Base-by-base conservation (phyloP, 2,113 vertebrate species). In the Lucifuga dentata region DNA sequence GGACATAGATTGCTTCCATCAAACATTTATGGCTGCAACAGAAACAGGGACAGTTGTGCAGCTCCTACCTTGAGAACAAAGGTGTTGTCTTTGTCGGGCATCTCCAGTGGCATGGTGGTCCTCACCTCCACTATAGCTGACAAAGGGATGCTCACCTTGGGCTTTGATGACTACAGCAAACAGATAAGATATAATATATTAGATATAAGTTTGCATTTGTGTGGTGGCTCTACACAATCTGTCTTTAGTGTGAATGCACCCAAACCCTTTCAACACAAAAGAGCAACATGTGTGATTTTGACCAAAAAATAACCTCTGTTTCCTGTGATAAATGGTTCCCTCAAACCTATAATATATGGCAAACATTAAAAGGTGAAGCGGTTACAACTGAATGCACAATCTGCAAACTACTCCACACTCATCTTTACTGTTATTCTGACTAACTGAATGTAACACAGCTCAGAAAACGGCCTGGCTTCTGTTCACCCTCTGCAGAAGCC, bases 11-110 rank as follows among this genome's bases (percentile, higher is more conserved):
- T 51, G 17, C 26, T 50, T 11, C 8, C 6, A 24, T 67, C 11
- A 19, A 11, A 21, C 23, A 20, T 40, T 59, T 58, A n/a, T n/a
- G n/a, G n/a, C n/a, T n/a, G n/a, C 11, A 46, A 9, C 17, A 10
- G 7, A 64, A 13, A 7, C 39, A 44, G 19, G 41, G 23, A 36
- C 45, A 51, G 10, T 2, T 26, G 13, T 56, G 16, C 24, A 16
- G 21, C 32, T 11, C 20, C 23, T 91, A 99, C 98, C 96, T 99
- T 99, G 0, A 99, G 93, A 65, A 99, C 97, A 0, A 99, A 99
- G 0, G 97, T 99, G 90, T 99, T 98, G 91, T 99, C 97, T 68
- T 96, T 98, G 91, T 99, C 98, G 0, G 97, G 97, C 98, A 99
- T 99, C 91, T 99, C 98, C 88, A 99, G 86, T 0, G 98, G 97